These are phyloP conservation scores for Nyctibius bracteatus DNA, from an alignment of 2,113 vertebrate genomes.

Conservation along the genomic window DNA sequence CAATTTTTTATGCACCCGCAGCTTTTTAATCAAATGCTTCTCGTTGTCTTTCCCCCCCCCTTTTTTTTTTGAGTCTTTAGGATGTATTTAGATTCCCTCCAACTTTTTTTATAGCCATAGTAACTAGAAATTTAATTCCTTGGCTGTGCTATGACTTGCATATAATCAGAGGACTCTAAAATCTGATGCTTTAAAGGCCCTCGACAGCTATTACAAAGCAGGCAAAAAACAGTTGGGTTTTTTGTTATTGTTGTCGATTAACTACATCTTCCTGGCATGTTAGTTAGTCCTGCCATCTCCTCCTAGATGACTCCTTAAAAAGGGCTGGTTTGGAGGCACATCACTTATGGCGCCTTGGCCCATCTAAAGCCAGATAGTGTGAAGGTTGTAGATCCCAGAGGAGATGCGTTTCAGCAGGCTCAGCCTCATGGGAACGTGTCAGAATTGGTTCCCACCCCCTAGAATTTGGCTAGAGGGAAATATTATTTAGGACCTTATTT, in stretches of 20 bases:
- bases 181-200: not conserved
- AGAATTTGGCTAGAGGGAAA: not conserved
- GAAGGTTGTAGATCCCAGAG: not conserved
- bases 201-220: not conserved
- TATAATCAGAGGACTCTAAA: not conserved
- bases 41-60: not conserved
- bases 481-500: not conserved
- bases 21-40: not conserved
- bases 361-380: rapidly evolving
- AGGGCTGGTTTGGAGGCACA: not conserved
- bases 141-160: not conserved
- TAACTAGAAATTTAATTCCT: not conserved
- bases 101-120: not conserved
- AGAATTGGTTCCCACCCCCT: not conserved
- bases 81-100: not conserved
- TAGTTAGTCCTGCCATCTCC: not conserved
- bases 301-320: not conserved
- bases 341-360: rapidly evolving
- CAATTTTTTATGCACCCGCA: not conserved
- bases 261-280: not conserved
- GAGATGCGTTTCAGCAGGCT: not conserved
- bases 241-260: not conserved
- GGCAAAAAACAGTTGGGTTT: not conserved
- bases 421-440: rapidly evolving
- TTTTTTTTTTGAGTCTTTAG: not conserved